Conservation (phyloP, 2,888 invertebrate genomes). For the Cheilosia pagana region DNA sequence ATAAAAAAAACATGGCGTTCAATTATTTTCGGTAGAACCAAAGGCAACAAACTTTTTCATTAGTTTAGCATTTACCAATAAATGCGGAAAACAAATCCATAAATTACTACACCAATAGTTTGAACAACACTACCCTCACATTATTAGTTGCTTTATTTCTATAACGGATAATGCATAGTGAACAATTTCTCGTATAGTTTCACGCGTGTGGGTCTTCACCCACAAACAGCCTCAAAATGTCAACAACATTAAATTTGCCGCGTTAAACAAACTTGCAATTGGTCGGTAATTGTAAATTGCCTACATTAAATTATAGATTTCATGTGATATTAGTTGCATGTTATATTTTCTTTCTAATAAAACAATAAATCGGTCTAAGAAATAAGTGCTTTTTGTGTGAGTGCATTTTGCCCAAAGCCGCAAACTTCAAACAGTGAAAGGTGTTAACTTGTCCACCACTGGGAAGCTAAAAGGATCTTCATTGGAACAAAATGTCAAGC, state of each 20-base stretch:
- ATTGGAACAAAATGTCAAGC: slow-evolving; percentile 48
- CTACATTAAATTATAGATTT: not conserved
- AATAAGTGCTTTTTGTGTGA: slow-evolving; percentile 3
- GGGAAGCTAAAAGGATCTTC: not conserved
- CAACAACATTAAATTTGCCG: slow-evolving; percentile 73
- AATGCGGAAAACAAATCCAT: not conserved
- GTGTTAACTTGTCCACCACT: slow-evolving; percentile 17
- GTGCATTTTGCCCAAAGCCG: slow-evolving; percentile 10
- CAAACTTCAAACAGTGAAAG: slow-evolving; percentile 2
- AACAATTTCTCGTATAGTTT: slow-evolving; percentile 11
- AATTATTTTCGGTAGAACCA: slow-evolving; percentile 52
- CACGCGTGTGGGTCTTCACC: slow-evolving; percentile 46
- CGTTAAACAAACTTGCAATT: slow-evolving; percentile 56
- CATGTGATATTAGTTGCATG: not conserved
- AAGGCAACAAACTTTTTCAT: slow-evolving; percentile 34
- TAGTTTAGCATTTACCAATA: not conserved
- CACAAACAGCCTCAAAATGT: slow-evolving; percentile 62
- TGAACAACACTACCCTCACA: not conserved
- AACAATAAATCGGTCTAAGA: slow-evolving; percentile 1
- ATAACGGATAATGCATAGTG: slow-evolving; percentile 5
- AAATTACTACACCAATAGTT: not conserved
- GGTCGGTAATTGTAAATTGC: slow-evolving; percentile 8
- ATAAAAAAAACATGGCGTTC: slow-evolving; percentile 68
- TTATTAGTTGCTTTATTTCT: slow-evolving; percentile 13
- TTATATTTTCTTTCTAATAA: not conserved